Evolutionary conservation across 2,113 vertebrate genomes (phyloP), one percentile per base, ranked within the genome.

Genomic region (Aptenodytes forsteri): DNA sequence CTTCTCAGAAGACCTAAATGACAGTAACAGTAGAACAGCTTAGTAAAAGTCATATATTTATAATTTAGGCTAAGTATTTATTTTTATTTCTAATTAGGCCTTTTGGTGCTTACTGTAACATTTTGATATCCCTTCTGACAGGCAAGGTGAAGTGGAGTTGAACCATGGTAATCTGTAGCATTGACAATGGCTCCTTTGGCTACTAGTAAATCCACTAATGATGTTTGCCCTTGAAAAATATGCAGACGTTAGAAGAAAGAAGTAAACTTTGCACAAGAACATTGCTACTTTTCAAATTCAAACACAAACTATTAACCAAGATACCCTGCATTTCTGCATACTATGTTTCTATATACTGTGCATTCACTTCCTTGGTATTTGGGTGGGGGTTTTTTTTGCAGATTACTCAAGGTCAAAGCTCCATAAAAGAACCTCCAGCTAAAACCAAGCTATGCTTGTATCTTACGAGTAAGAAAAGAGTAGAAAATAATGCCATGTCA

Each of bases 81-180:
- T 22, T 46, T 70, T 82, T 66, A 49, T 61, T 90, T 84, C 64
- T 54, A 78, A 55, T 55, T 71, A 91, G 89, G 47, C 17, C 50
- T 52, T 81, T 27, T 12, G 12, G 44, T 44, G 69, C 98, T 99
- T 95, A 99, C 99, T 93, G 99, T 99, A 92, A 99, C 99, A 13
- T 99, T 99, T 95, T 99, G 99, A 95, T 98, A 99, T 87, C 99
- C 99, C 36, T 99, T 99, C 97, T 99, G 99, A 87, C 99, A 99
- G 36, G 99, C 99, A 12, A 99, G 98, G 94, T 99, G 99, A 56
- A 99, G 99, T 0, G 99, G 99, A 4, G 99, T 99, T 52, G 99
- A 98, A 49, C 99, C 99, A 0, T 99, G 99, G 92, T 99, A 99
- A 97, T 99, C 99, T 2, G 98, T 99, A 93, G 99, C 99, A 11